Percentiles rank a stretch among this genome's conserved stretches.
Evolutionary conservation across 2,113 vertebrate species (phyloP).

Genomic region (Osmerus mordax): DNA sequence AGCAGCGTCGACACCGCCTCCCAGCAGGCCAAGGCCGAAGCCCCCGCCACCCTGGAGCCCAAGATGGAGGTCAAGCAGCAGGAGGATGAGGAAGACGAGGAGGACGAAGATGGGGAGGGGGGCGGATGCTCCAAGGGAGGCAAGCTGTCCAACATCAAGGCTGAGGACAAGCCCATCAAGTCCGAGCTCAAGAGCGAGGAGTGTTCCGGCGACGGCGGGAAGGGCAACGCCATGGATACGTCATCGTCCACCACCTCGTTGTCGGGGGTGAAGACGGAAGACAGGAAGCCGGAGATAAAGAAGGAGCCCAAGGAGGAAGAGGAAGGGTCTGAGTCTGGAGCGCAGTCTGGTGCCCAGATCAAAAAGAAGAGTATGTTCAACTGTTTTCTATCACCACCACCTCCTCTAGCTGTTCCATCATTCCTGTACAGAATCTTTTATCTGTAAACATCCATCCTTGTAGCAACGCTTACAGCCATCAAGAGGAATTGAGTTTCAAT

Average conservation of each 20-base stretch:
- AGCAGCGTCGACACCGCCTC: slow-evolving; percentile 87
- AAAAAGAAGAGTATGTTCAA: slow-evolving; percentile 89
- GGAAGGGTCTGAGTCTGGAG: slow-evolving; percentile 72
- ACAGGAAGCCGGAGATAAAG: slow-evolving; percentile 84
- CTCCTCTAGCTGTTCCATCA: background rate
- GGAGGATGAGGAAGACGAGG: slow-evolving; percentile 75
- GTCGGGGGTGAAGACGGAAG: slow-evolving; percentile 66
- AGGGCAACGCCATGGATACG: slow-evolving; percentile 80
- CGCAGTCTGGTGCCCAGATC: slow-evolving; percentile 77
- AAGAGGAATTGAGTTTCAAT: background rate
- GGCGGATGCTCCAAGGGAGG: slow-evolving; percentile 67
- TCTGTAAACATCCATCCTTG: too few species aligned
- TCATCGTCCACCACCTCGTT: slow-evolving; percentile 18
- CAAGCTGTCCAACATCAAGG: slow-evolving; percentile 73
- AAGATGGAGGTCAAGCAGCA: slow-evolving; percentile 87
- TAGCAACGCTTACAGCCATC: too few species aligned
- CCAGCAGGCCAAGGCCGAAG: slow-evolving; percentile 80
- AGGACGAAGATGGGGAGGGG: slow-evolving; percentile 66
- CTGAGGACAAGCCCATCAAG: slow-evolving; percentile 81
- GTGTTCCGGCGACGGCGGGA: slow-evolving; percentile 74
- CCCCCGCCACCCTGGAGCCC: slow-evolving; percentile 70
- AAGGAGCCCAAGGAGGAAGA: slow-evolving; percentile 86
- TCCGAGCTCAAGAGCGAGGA: slow-evolving; percentile 71
- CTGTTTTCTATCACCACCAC: too few species aligned
- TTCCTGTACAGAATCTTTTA: background rate